Percentiles rank a stretch among this genome's conserved stretches.
Conservation (phyloP, 53 echinoderm and acorn worm species). For the Holothuria leucospilota region DNA sequence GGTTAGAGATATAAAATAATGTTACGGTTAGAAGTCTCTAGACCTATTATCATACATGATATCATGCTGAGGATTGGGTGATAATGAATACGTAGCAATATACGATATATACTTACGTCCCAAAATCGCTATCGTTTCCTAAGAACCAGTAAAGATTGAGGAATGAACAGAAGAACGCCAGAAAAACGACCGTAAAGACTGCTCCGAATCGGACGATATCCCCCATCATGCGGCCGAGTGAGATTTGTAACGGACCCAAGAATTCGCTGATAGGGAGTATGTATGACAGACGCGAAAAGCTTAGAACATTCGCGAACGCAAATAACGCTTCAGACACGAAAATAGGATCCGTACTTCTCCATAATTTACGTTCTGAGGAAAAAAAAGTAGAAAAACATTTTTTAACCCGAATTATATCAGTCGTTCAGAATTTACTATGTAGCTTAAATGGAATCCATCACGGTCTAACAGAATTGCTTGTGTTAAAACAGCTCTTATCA, state of each 20-base stretch:
- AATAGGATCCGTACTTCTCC: conserved; percentile 83
- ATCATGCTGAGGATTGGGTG: too few species aligned
- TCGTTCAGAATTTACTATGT: too few species aligned
- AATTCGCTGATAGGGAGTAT: conserved; percentile 97
- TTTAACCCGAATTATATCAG: too few species aligned
- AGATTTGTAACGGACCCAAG: conserved; percentile 94
- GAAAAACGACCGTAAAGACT: conserved; percentile 92
- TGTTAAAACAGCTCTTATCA: too few species aligned
- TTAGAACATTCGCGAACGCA: conserved; percentile 90
- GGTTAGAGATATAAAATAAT: too few species aligned
- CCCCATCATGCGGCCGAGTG: conserved; percentile 91
- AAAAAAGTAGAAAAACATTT: neutral
- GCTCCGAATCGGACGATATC: conserved; percentile 91
- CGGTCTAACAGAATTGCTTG: too few species aligned
- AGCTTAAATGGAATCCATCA: too few species aligned
- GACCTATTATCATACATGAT: too few species aligned
- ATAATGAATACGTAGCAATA: too few species aligned
- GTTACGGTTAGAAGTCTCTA: too few species aligned
- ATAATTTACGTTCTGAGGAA: conserved; percentile 65
- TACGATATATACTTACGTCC: conserved; percentile 68
- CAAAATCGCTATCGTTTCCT: conserved; percentile 62
- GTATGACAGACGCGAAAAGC: conserved; percentile 90
- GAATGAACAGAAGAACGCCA: conserved; percentile 91
- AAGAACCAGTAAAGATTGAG: conserved; percentile 88
- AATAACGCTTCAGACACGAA: conserved; percentile 81